Conservation (phyloP, 1,140 invertebrate genomes). For the Forficula auricularia region DNA sequence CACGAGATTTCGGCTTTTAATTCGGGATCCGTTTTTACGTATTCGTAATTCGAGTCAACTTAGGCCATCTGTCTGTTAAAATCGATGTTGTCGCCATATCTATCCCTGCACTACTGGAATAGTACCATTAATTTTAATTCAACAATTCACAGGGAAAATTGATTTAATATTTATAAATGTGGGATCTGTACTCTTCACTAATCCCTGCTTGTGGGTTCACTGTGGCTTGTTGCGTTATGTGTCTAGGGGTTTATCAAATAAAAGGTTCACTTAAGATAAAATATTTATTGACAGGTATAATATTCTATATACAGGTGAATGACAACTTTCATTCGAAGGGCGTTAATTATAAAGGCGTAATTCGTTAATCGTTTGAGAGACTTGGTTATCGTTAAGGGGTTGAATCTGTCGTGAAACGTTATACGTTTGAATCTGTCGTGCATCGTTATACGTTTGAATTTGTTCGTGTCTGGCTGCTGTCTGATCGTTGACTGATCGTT, state of each 20-base stretch:
- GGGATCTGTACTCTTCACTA: too few relatives aligned
- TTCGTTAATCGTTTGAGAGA: too few relatives aligned
- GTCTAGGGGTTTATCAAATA: background rate
- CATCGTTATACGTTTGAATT: too few relatives aligned
- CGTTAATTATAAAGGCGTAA: conserved; percentile 1
- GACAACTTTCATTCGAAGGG: background rate
- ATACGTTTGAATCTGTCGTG: too few relatives aligned
- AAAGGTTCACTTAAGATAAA: background rate
- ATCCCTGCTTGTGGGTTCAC: background rate
- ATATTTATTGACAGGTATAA: background rate
- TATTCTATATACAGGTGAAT: background rate
- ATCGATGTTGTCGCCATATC: background rate
- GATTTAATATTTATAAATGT: too few relatives aligned
- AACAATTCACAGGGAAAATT: background rate
- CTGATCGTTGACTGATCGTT: too few relatives aligned
- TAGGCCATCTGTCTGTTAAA: background rate
- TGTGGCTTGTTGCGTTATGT: background rate
- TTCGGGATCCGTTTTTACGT: background rate
- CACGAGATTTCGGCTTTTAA: background rate
- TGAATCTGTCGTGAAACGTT: too few relatives aligned
- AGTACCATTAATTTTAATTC: background rate
- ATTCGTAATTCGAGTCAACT: background rate
- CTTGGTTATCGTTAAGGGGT: too few relatives aligned
- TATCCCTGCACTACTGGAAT: too few relatives aligned
- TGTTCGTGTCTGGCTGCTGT: too few relatives aligned